phyloP scores from a whole-genome alignment of 2,888 invertebrate species.

The Arrhopalites spinosus region DNA sequence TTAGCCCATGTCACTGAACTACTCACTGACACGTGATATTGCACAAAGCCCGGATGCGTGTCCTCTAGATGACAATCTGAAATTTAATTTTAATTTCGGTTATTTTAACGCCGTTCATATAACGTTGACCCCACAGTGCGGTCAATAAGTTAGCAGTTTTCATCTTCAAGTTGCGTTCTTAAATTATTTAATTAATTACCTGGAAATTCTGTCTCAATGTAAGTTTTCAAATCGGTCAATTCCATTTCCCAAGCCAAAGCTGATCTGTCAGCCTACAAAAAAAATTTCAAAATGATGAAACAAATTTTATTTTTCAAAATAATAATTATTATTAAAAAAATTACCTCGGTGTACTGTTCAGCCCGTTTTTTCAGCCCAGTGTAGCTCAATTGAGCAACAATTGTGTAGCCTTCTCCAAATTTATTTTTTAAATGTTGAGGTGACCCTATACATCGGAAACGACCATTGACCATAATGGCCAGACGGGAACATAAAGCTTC shows the following conservation, averaged over 20 bases:
- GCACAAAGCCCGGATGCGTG: constrained; percentile 72
- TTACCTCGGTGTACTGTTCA: background rate
- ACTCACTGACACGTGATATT: constrained; percentile 68
- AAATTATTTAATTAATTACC: background rate
- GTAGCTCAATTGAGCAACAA: constrained; percentile 60
- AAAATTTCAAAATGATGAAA: background rate
- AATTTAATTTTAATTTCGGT: background rate
- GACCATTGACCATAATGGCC: constrained; percentile 81
- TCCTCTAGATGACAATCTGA: constrained; percentile 63
- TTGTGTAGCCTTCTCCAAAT: constrained; percentile 70
- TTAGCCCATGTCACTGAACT: constrained; percentile 67
- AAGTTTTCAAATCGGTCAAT: constrained; percentile 1
- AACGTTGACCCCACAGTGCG: background rate
- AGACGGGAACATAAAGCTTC: constrained; percentile 80
- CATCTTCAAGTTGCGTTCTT: too few species aligned
- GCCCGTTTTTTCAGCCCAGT: constrained; percentile 34
- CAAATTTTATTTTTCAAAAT: background rate
- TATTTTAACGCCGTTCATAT: background rate
- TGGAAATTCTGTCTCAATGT: constrained; percentile 20
- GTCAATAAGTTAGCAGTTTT: too few species aligned
- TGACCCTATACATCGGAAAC: constrained; percentile 74
- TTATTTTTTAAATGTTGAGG: constrained; percentile 78
- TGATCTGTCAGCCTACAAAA: background rate
- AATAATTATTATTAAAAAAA: background rate
- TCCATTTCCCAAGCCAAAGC: constrained; percentile 22